phyloP scores from a whole-genome alignment of 2,797 vertebrate genomes.

The Neosilurus mollespiculum region DNA sequence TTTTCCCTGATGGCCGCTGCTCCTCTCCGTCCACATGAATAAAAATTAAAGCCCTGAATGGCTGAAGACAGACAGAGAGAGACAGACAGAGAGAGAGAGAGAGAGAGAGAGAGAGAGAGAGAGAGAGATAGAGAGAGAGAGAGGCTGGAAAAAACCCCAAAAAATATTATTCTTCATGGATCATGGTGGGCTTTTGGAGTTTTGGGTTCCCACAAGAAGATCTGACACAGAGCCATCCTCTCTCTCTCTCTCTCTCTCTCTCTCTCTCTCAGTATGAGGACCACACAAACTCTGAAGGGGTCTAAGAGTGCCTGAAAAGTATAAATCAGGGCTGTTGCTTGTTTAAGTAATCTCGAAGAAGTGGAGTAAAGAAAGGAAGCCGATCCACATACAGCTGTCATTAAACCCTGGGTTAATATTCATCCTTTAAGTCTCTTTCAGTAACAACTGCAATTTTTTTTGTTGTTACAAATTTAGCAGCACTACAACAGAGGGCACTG shows the following conservation, averaged over 20 bases:
- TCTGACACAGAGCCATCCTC: constrained; percentile 71
- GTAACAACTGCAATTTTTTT: no score
- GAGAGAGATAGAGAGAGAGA: constrained; percentile 13
- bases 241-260: constrained; percentile 73
- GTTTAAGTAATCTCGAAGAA: neutral
- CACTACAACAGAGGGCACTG: no score
- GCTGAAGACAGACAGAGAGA: constrained; percentile 71
- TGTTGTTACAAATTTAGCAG: no score
- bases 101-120: constrained; percentile 2
- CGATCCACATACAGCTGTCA: neutral
- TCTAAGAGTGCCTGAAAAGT: constrained; percentile 61
- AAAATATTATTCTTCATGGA: constrained; percentile 72
- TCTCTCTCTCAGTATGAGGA: constrained; percentile 64
- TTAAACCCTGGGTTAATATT: neutral
- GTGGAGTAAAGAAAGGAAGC: neutral
- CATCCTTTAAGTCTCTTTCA: no score
- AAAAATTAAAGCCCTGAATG: constrained; percentile 81
- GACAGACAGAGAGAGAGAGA: constrained; percentile 44
- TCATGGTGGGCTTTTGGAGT: constrained; percentile 84
- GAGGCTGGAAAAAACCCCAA: constrained; percentile 64
- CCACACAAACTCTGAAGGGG: constrained; percentile 85
- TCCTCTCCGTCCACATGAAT: constrained; percentile 80
- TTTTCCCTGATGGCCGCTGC: constrained; percentile 81
- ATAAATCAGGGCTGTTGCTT: neutral
- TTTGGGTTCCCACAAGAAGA: constrained; percentile 97